Evolutionary conservation across 2,888 invertebrate species (phyloP).

Genomic region (Yponomeuta evonymella): DNA sequence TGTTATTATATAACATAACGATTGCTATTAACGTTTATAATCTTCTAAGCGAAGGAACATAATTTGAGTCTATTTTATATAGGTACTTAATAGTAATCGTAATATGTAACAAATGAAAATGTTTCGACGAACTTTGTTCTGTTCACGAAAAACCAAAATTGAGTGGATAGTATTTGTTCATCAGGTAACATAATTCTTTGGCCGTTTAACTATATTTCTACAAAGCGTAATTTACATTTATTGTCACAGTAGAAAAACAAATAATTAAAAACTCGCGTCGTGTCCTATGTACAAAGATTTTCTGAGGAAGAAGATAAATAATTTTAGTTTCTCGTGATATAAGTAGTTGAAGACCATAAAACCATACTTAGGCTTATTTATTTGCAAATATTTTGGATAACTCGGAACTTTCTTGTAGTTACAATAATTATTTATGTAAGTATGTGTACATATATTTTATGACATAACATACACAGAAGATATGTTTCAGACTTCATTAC

Average conservation of each 20-base stretch:
- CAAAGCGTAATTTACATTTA: conserved; percentile 72
- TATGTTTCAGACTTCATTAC: conserved; percentile 57
- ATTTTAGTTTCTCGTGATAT: no score
- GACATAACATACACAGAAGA: conserved; percentile 50
- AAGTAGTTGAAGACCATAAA: background rate
- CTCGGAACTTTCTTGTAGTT: conserved; percentile 28
- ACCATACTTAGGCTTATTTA: background rate
- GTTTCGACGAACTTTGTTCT: background rate
- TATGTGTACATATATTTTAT: conserved; percentile 24
- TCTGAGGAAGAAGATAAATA: background rate
- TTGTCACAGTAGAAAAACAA: conserved; percentile 69
- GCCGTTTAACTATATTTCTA: conserved; percentile 59
- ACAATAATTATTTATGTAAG: conserved; percentile 46
- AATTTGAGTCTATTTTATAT: conserved; percentile 12
- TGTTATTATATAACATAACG: conserved; percentile 6
- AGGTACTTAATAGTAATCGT: background rate
- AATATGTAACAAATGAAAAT: background rate
- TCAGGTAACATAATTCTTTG: conserved; percentile 43
- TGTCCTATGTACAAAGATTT: background rate
- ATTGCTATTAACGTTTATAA: background rate
- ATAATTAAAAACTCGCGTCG: background rate
- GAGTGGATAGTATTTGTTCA: conserved; percentile 4
- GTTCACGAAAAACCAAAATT: background rate
- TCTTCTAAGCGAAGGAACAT: conserved; percentile 16
- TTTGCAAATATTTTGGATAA: background rate